Conservation (phyloP, 2,113 vertebrate species). For the Sitta europaea region DNA sequence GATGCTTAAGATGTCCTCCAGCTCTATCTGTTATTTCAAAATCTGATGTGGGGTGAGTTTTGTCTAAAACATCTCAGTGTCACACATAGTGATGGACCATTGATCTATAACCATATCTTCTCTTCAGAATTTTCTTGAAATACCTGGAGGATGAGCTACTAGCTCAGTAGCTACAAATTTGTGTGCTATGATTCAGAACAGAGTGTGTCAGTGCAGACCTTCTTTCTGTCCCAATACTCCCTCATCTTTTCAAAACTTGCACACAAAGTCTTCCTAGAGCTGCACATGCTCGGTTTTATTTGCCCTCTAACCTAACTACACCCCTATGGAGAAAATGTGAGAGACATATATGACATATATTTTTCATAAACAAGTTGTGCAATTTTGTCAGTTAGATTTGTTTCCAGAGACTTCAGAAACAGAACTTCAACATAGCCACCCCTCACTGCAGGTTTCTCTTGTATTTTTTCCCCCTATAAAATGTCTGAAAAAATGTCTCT, state of each 20-base stretch:
- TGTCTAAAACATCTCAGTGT: neutral
- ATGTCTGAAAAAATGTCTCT: neutral
- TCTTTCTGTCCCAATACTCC: neutral
- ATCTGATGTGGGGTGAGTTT: neutral
- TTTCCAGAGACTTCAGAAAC: neutral
- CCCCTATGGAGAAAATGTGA: neutral
- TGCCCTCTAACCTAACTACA: neutral
- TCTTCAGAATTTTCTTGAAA: neutral
- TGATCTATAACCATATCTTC: neutral
- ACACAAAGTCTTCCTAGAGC: neutral
- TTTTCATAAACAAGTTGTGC: neutral
- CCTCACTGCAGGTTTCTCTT: neutral
- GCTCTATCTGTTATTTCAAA: neutral
- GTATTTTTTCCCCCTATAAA: neutral
- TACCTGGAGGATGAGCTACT: neutral
- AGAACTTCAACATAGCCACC: neutral
- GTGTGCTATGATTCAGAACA: neutral
- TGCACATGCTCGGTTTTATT: neutral
- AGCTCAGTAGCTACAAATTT: neutral
- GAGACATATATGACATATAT: rapidly evolving
- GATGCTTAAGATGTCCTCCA: neutral
- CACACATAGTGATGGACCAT: no score
- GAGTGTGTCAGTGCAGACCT: neutral
- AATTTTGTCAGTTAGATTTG: neutral
- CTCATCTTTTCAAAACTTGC: neutral